Evolutionary conservation across 2,888 invertebrate genomes (phyloP).

Genomic region (Macrosiphum euphorbiae): DNA sequence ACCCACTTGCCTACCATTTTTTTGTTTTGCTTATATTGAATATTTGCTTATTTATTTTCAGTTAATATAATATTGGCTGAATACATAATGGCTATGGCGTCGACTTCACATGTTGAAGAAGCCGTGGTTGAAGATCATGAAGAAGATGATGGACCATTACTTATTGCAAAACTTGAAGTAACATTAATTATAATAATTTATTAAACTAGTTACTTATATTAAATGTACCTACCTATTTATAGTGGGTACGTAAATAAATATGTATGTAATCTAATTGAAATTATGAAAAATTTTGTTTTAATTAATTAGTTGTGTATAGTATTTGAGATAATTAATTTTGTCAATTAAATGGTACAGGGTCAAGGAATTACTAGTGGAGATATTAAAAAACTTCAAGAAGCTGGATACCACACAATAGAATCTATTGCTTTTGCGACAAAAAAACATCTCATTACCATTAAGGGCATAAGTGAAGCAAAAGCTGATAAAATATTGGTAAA

Average conservation of each 20-base stretch:
- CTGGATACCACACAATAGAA: conserved; percentile 95
- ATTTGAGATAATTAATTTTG: background rate
- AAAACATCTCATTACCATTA: conserved; percentile 87
- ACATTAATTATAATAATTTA: conserved; percentile 69
- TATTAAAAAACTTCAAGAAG: conserved; percentile 92
- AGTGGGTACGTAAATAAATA: background rate
- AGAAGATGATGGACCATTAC: conserved; percentile 81
- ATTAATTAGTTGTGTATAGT: background rate
- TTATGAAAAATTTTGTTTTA: background rate
- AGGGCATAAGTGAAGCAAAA: conserved; percentile 97
- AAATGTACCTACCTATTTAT: too few relatives aligned
- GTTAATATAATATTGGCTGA: background rate
- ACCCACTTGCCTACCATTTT: background rate
- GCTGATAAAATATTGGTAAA: conserved; percentile 89
- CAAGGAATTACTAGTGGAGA: conserved; percentile 92
- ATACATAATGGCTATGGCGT: conserved; percentile 46
- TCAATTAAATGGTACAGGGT: conserved; percentile 74
- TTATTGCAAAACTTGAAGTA: conserved; percentile 82
- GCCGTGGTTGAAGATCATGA: conserved; percentile 74
- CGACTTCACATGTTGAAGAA: conserved; percentile 70
- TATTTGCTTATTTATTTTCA: conserved; percentile 11
- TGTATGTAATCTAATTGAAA: background rate
- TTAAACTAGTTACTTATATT: background rate
- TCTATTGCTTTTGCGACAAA: conserved; percentile 95
- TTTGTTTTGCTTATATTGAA: background rate